Evolutionary conservation across 2,888 invertebrate genomes (phyloP), one percentile per base, ranked within the genome.

Genomic region (Cactoblastis cactorum): DNA sequence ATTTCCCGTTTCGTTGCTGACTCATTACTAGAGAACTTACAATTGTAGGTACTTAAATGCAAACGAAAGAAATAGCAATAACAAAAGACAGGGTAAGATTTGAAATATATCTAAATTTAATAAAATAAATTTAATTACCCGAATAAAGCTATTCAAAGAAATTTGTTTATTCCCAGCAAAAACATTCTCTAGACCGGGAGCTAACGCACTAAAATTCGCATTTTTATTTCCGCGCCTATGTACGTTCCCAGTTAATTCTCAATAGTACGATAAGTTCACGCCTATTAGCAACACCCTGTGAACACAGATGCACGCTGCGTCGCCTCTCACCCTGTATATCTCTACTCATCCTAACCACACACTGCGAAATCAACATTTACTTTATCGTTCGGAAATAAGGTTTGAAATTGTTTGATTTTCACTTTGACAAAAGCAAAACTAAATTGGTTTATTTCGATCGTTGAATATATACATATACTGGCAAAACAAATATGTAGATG

Each of bases 261-360:
- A 50, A 56, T 51, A 53, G 50, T 55, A 53, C 56, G 55, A 63
- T 57, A 61, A 59, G 61, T 63, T 63, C 59, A 65, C 67, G 67
- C 70, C 69, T 69, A 71, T 74, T 70, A 73, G 64, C 63, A 63
- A 67, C 72, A 65, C 63, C 62, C 67, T 63, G 61, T 68, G 70
- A 67, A 67, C 70, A 68, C 65, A 64, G 65, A 68, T 69, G 66
- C 69, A 72, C 63, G 67, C 66, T 62, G 68, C 65, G 62, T 67
- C 71, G 71, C 71, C 65, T 74, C 68, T 55, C 63, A 61, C 59
- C 61, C 65, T 63, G 54, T 55, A 55, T 50, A 56, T 51, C 54
- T 50, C 39, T 45, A 41, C 33, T 37, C 18, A 3, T 47, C 22
- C 47, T 17, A 14, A 43, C 43, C 12, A 9, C 15, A 5, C 9